These are phyloP conservation scores for Drosophila incognita DNA, from an alignment of 2,888 invertebrate genomes.

Conservation along the genomic window DNA sequence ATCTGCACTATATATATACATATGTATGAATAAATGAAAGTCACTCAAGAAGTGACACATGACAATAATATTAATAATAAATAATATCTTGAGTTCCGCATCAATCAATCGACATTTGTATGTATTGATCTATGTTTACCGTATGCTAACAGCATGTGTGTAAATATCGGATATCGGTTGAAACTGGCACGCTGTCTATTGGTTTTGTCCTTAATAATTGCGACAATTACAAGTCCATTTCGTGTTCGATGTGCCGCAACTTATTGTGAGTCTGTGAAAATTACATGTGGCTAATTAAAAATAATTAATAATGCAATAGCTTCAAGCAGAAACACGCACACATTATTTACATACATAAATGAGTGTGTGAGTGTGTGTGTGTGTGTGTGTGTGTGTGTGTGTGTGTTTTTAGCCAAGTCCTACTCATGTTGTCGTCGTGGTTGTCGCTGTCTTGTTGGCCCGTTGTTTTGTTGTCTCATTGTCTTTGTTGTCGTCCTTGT, in stretches of 20 bases:
- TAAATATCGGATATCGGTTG: conserved; percentile 8
- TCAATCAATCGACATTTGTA: neutral
- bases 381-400: neutral
- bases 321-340: conserved; percentile 17
- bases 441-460: conserved; percentile 34
- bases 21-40: neutral
- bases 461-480: conserved; percentile 26
- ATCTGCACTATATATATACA: neutral
- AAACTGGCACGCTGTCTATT: conserved; percentile 31
- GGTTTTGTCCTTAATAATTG: conserved; percentile 55
- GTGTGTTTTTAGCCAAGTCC: conserved; percentile 9
- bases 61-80: neutral
- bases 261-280: conserved; percentile 38
- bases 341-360: neutral
- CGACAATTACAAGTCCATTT: conserved; percentile 66
- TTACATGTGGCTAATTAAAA: conserved; percentile 60
- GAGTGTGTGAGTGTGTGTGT: neutral
- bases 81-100: neutral
- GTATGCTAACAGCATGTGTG: conserved; percentile 25
- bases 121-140: neutral
- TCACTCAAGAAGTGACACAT: neutral
- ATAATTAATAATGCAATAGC: conserved; percentile 68
- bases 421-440: conserved; percentile 35
- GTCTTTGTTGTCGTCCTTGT: conserved; percentile 36
- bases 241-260: conserved; percentile 46